Evolutionary conservation across 2,113 vertebrate species (phyloP), one percentile per base, ranked within the genome.

Genomic region (Aphelocoma coerulescens): DNA sequence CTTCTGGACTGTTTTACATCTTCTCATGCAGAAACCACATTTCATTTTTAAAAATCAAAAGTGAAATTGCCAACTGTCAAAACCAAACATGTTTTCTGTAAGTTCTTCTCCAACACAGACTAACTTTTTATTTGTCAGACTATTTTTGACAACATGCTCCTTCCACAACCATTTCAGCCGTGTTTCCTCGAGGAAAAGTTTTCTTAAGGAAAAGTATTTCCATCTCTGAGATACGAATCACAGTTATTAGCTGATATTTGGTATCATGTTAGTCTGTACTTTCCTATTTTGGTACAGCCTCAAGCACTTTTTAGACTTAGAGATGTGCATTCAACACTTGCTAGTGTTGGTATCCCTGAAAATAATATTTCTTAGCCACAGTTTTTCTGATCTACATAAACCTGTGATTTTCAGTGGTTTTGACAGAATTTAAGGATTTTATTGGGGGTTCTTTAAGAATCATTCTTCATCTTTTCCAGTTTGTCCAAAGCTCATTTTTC

Each of bases 1-100:
- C 68, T 76, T 52, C 65, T 52, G 86, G 39, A 11, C 86, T 78
- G 39, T 63, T 88, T 88, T 51, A 48, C 65, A 27, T 89, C 46
- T 90, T 32, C 63, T 67, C 52, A 84, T 54, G 37, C 84, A 71
- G 72, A 16, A 93, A 55, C 51, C 24, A 7, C 11, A 3, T 84
- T 93, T 84, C 54, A 44, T 92, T 59, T 90, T 52, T 74, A 37
- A 84, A 92, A 59, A 88, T 46, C 54, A 23, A 54, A 54, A 61
- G 27, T 51, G 37, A 24, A 88, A 82, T 55, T 72, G 65, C 89
- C 39, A 22, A 3, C 76, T 95, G 69, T 91, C 80, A 51, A 59
- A 89, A 27, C 1, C 57, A 68, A 55, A 33, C n/a, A 1, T 20
- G 30, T 57, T 83, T 59, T 46, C 8, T 37, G 0, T 14, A 16